Percentiles rank a stretch among this genome's conserved stretches.
Evolutionary conservation across 2,797 vertebrate species (phyloP).

Genomic region (Momotus momota): DNA sequence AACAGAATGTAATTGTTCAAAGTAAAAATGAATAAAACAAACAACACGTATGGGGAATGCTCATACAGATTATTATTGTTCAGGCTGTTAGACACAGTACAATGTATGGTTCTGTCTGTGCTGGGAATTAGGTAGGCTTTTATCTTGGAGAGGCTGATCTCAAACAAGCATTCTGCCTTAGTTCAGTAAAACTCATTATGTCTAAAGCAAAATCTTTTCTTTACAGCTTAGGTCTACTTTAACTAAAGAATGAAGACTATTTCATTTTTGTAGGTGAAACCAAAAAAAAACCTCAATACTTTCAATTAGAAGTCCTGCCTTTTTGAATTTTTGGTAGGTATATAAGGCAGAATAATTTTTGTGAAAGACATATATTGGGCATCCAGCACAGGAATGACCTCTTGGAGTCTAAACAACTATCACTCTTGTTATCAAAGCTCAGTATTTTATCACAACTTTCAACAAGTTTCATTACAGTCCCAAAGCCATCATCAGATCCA

Average conservation of each 20-base stretch:
- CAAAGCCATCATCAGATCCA: neutral
- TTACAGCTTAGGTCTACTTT: neutral
- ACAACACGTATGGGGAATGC: neutral
- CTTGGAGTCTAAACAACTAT: neutral
- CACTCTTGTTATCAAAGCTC: neutral
- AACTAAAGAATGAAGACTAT: neutral
- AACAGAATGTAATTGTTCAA: neutral
- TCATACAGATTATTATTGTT: neutral
- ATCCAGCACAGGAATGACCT: neutral
- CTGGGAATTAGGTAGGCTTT: neutral
- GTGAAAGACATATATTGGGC: neutral
- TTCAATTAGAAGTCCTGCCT: neutral
- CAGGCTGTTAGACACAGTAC: neutral
- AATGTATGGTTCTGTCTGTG: accelerated
- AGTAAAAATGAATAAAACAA: neutral
- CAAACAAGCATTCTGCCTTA: neutral
- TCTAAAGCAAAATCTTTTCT: neutral
- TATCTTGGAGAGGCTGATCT: neutral
- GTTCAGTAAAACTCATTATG: neutral
- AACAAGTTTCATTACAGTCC: neutral
- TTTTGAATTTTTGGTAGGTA: neutral
- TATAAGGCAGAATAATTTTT: neutral
- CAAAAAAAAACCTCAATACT: neutral
- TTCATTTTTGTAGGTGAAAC: neutral
- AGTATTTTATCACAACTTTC: neutral